phyloP scores from a whole-genome alignment of 2,888 invertebrate species.

The Neoscelio sp. region DNA sequence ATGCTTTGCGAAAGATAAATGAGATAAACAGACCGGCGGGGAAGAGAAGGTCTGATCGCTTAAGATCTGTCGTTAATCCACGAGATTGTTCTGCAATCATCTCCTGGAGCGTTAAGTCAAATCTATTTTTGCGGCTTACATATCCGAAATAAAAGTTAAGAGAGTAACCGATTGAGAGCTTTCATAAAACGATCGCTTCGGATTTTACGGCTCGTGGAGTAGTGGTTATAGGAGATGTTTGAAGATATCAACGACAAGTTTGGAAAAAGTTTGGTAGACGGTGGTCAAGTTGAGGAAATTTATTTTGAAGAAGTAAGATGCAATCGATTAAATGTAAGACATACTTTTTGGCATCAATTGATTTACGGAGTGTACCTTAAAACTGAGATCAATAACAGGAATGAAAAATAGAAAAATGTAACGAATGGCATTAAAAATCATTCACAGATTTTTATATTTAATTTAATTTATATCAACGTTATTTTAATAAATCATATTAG shows the following conservation, averaged over 20 bases:
- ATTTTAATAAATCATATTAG: too few relatives aligned
- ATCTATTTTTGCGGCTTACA: constrained; percentile 50
- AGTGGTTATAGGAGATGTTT: constrained; percentile 10
- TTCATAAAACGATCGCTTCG: constrained; percentile 40
- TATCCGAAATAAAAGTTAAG: constrained; percentile 35
- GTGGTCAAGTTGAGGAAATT: too few relatives aligned
- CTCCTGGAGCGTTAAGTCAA: constrained; percentile 42
- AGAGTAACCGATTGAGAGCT: constrained; percentile 31
- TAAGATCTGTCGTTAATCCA: constrained; percentile 57
- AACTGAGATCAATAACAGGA: background rate
- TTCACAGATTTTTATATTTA: too few relatives aligned
- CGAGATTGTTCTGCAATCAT: constrained; percentile 29
- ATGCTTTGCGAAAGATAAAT: constrained; percentile 55
- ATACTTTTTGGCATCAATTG: background rate
- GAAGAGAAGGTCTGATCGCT: constrained; percentile 57
- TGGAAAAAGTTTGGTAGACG: too few relatives aligned
- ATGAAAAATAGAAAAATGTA: background rate
- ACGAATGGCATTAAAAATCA: too few relatives aligned
- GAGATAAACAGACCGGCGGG: constrained; percentile 57
- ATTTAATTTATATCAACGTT: too few relatives aligned
- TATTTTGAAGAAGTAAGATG: background rate
- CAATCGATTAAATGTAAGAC: background rate
- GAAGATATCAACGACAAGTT: too few relatives aligned
- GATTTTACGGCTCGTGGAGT: constrained; percentile 28
- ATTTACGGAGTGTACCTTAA: background rate